Evolutionary conservation across 37 sponge, comb jelly and placozoan species (phyloP), one percentile per base, ranked within the genome.

Genomic region (Geodia barretti): DNA sequence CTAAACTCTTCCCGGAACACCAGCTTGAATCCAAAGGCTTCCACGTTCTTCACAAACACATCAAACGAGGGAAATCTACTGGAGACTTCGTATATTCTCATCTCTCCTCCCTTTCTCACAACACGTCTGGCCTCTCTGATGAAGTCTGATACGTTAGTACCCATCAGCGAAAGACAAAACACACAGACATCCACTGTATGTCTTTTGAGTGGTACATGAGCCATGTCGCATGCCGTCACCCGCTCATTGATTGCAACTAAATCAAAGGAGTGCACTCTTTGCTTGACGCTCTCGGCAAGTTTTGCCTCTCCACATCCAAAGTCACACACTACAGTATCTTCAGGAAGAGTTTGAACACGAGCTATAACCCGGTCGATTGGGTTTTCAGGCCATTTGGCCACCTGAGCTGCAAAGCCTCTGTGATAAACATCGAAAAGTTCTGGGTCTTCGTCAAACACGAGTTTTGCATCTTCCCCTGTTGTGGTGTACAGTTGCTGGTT

Each of bases 121-220:
- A 96, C 85, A 35, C 99, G 73, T 59, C 86, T 67, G n/a, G 90
- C 96, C 82, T 98, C 99, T 39, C 38, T 14, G 61, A 98, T 62
- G 74, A 89, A 98, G 39, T 98, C 99, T 29, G 43, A 60, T 17
- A 96, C 35, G 64, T 98, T 96, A 54, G 95, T 96, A 20, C 97
- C 97, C 99, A 98, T 98, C 36, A 98, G 88, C 5, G 96, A 92
- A 30, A 98, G 87, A 63, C 99, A 98, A 79, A 98, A 96, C 33
- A 98, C 92, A 34, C 72, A 81, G 3, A 98, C 78, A 80, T 98
- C 90, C 43, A 98, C 92, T 35, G 84, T 75, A 0, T 43, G 60
- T 34, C 40, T 71, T 8, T 76, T 69, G 19, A 98, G 65, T 0
- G 99, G 99, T 0, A 95, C 89, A 47, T 85, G 43, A 14, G 92